These are phyloP conservation scores for Musca vetustissima DNA, from an alignment of 1,140 invertebrate species.

Conservation along the genomic window DNA sequence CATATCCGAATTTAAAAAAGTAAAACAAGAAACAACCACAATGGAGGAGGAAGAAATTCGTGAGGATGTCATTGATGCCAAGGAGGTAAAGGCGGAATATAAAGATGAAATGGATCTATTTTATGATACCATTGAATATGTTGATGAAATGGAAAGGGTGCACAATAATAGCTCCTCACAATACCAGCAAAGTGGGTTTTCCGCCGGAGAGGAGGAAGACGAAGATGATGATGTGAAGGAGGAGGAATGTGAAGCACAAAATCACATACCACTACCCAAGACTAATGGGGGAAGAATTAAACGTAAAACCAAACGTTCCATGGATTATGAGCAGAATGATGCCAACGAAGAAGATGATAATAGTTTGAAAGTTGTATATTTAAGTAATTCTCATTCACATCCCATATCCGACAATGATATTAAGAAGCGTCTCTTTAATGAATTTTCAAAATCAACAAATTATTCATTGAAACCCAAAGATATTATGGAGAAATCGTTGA, in stretches of 20 bases:
- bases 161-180: neutral
- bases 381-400: conserved; percentile 48
- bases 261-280: neutral
- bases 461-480: neutral
- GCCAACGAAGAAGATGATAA: conserved; percentile 35
- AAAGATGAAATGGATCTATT: conserved; percentile 10
- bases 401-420: conserved; percentile 46
- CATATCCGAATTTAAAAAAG: neutral
- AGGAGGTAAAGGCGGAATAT: neutral
- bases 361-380: conserved; percentile 39
- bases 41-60: neutral
- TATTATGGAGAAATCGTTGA: conserved; percentile 44
- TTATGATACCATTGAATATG: neutral
- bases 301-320: neutral
- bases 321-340: too few relatives aligned
- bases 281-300: too few relatives aligned
- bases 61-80: too few relatives aligned
- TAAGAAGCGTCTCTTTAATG: conserved; percentile 45
- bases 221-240: too few relatives aligned
- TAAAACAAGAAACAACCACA: neutral
- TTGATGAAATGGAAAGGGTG: conserved; percentile 6
- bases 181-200: neutral
- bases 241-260: too few relatives aligned
- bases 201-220: neutral
- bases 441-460: conserved; percentile 29